Base-by-base conservation (phyloP, 2,797 vertebrate genomes). In the Lepus townsendii region DNA sequence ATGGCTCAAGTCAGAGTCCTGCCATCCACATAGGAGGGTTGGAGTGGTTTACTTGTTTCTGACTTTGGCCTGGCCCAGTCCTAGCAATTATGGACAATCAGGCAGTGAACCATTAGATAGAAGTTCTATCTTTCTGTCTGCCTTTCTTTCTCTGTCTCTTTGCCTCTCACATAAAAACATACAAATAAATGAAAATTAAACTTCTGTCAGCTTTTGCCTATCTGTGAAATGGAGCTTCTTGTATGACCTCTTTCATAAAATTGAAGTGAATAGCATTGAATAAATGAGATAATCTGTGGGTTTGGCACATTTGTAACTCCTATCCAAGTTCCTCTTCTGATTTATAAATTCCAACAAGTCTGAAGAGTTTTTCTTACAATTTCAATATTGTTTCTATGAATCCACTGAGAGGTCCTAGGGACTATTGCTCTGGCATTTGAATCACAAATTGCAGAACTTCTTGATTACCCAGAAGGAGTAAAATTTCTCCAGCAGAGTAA, bases 401-500 rank as follows among this genome's bases (percentile, higher is more conserved):
- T 77, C 22, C 19, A 60, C 16, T 63, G n/a, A 83, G 30, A 94
- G 35, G 24, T n/a, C n/a, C 16, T 88, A 60, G 35, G 78, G 54
- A 77, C 75, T 77, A 4, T 26, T 92, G 63, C 77, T 32, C 66
- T 38, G 84, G 30, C 24, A 42, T n/a, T 35, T 16, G 94, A 78
- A 65, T 57, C 73, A 63, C 20, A 66, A 80, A 93, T 93, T 52
- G 50, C 57, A 93, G 47, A 86, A 47, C 16, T 47, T 20, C 27
- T 92, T 17, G 90, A 20, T 87, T 78, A 42, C 14, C 6, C 20
- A 87, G 30, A 87, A 92, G 52, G 16, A 82, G 60, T 94, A 84
- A 75, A 68, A 80, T n/a, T 87, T 69, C 42, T 84, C 73, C 16
- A 8, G 83, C 32, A 96, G 78, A 88, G 82, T 77, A 30, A 80